These are phyloP conservation scores for Protonemura montana DNA, from an alignment of 2,888 invertebrate species.

Conservation along the genomic window DNA sequence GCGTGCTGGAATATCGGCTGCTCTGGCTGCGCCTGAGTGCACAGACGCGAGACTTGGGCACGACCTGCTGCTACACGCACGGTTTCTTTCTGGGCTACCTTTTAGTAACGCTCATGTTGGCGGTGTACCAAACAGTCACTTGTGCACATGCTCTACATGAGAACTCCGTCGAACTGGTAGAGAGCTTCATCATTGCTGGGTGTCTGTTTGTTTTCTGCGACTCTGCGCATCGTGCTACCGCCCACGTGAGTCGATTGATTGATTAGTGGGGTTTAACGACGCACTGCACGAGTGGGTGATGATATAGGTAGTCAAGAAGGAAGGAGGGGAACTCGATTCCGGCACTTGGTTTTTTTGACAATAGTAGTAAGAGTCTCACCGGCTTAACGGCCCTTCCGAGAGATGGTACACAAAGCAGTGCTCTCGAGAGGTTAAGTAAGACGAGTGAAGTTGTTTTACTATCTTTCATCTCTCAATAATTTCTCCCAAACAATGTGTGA, in stretches of 20 bases:
- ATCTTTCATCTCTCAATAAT: too few relatives aligned
- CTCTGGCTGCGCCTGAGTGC: constrained; percentile 76
- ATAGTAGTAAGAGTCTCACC: too few relatives aligned
- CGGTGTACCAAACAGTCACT: constrained; percentile 76
- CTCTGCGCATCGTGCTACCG: constrained; percentile 76
- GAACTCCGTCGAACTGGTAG: constrained; percentile 72
- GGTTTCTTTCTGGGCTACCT: constrained; percentile 74
- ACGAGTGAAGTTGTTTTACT: too few relatives aligned
- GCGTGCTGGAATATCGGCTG: constrained; percentile 74
- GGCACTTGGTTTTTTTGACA: too few relatives aligned
- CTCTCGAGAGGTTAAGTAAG: too few relatives aligned
- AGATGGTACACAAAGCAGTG: too few relatives aligned
- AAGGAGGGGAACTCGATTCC: too few relatives aligned
- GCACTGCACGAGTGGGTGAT: too few relatives aligned
- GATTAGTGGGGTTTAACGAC: too few relatives aligned
- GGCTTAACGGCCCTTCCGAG: too few relatives aligned
- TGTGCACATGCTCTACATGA: constrained; percentile 77
- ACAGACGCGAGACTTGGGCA: constrained; percentile 71
- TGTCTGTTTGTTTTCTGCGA: constrained; percentile 79
- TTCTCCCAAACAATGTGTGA: too few relatives aligned
- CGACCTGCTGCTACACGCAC: constrained; percentile 72
- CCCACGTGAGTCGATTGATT: constrained; percentile 73
- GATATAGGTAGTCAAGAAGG: too few relatives aligned
- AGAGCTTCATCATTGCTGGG: constrained; percentile 69
- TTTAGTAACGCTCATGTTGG: constrained; percentile 76